Evolutionary conservation across 2,113 vertebrate species (phyloP).

Genomic region (Podilymbus podiceps): DNA sequence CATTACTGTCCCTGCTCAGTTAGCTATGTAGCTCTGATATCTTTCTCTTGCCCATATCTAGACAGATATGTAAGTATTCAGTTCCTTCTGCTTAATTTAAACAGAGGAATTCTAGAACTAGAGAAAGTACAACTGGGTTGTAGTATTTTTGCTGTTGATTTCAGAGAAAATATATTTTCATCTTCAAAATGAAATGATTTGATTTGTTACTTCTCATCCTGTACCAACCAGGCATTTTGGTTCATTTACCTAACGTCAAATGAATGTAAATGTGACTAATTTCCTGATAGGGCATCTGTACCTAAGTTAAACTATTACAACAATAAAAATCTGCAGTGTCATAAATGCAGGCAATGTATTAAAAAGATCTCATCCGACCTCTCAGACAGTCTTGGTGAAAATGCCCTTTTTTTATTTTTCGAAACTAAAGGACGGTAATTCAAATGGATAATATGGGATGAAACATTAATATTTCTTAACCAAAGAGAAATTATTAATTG

Average conservation of each 20-base stretch:
- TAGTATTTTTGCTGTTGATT: neutral
- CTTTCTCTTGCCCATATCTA: neutral
- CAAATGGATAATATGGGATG: neutral
- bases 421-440: neutral
- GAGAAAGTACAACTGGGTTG: neutral
- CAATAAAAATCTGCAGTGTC: neutral
- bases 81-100: neutral
- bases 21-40: constrained; percentile 13
- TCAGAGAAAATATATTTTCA: neutral
- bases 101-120: neutral
- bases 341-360: neutral
- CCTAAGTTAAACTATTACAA: neutral
- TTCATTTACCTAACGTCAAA: neutral
- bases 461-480: neutral
- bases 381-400: neutral
- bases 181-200: neutral
- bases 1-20: constrained; percentile 29
- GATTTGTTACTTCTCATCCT: neutral
- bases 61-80: neutral
- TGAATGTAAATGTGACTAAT: neutral
- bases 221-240: neutral
- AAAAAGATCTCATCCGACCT: neutral
- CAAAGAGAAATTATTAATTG: neutral
- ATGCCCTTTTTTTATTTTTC: neutral
- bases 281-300: neutral